Percentiles rank a stretch among this genome's conserved stretches.
phyloP scores from a whole-genome alignment of 2,113 vertebrate genomes.

The Trematomus loennbergii region DNA sequence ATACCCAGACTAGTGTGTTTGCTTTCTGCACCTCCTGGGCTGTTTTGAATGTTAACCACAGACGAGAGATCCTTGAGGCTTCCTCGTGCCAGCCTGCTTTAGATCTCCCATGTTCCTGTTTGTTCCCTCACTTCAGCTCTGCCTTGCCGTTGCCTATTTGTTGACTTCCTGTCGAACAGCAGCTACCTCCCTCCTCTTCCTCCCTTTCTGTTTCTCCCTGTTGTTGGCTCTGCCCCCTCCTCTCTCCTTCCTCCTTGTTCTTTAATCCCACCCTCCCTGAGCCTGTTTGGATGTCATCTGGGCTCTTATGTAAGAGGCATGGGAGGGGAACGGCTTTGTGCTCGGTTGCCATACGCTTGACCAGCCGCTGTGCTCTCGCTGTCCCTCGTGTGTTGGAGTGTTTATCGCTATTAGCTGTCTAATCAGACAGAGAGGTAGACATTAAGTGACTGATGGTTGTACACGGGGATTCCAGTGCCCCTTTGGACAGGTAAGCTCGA shows the following conservation, averaged over 20 bases:
- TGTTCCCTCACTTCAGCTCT: conserved; percentile 26
- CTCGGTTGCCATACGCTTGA: conserved; percentile 40
- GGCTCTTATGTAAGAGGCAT: conserved; percentile 76
- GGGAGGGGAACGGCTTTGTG: conserved; percentile 54
- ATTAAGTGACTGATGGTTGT: conserved; percentile 63
- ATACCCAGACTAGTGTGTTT: neutral
- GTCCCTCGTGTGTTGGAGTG: conserved; percentile 28
- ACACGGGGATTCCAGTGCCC: conserved; percentile 53
- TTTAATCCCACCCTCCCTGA: conserved; percentile 71
- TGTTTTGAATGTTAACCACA: neutral
- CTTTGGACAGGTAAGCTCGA: conserved; percentile 50
- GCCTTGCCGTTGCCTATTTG: conserved; percentile 39
- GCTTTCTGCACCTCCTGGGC: neutral
- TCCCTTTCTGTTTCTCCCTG: conserved; percentile 65
- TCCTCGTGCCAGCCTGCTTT: conserved; percentile 12
- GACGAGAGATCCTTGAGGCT: conserved; percentile 1
- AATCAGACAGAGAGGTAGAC: neutral
- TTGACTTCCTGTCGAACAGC: conserved; percentile 70
- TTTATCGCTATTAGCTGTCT: conserved; percentile 27
- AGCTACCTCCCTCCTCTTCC: conserved; percentile 50
- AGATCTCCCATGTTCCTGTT: neutral
- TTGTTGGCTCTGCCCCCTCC: conserved; percentile 28
- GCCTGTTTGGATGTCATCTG: conserved; percentile 75
- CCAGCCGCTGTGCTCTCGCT: conserved; percentile 32
- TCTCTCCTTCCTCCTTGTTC: conserved; percentile 54